These are phyloP conservation scores for Rhyacichthys aspro DNA, from an alignment of 2,797 vertebrate genomes.

Conservation along the genomic window DNA sequence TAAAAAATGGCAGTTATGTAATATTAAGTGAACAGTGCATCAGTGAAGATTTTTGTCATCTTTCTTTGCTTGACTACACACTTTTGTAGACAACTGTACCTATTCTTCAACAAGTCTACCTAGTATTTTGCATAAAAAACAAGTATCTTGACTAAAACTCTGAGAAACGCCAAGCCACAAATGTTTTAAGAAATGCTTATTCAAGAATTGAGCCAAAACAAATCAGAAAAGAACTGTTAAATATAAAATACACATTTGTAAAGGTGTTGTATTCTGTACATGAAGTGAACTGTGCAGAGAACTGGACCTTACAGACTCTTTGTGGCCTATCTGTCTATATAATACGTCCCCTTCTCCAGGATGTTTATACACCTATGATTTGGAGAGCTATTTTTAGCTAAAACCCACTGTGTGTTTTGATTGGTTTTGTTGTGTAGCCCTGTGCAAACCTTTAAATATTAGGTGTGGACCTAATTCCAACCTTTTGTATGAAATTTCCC, in stretches of 20 bases:
- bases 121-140: too few species aligned
- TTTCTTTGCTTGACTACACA: too few species aligned
- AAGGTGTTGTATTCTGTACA: constrained; percentile 27
- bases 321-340: constrained; percentile 47
- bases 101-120: too few species aligned
- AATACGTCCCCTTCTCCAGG: constrained; percentile 40
- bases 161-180: too few species aligned
- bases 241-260: too few species aligned
- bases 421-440: constrained; percentile 51
- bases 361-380: constrained; percentile 57
- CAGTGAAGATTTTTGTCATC: too few species aligned
- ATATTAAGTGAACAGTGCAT: too few species aligned
- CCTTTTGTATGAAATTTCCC: constrained; percentile 65
- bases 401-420: constrained; percentile 50
- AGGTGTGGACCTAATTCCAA: constrained; percentile 63
- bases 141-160: too few species aligned
- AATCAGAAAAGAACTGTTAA: too few species aligned
- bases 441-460: constrained; percentile 65
- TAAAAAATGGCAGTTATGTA: too few species aligned
- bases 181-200: too few species aligned
- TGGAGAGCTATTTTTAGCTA: constrained; percentile 60
- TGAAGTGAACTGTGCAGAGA: constrained; percentile 33
- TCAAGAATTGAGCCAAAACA: not conserved
- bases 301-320: constrained; percentile 4
- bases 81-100: too few species aligned